Evolutionary conservation across 1,140 invertebrate genomes (phyloP).

Genomic region (Drosophila saltans): DNA sequence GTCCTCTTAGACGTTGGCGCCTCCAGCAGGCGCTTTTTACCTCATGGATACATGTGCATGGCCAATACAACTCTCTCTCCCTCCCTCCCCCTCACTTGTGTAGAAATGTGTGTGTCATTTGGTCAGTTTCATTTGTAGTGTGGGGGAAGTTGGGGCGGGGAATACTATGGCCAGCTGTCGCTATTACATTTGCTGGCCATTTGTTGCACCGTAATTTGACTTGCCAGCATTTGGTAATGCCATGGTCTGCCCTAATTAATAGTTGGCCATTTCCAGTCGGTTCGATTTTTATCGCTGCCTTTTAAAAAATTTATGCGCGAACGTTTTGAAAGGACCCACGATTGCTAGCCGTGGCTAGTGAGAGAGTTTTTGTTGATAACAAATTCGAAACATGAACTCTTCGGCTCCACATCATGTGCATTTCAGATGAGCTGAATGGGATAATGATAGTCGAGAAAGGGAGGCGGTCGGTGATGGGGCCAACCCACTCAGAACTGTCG

Average conservation of each 20-base stretch:
- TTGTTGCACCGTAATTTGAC: slow-evolving; percentile 70
- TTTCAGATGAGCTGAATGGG: slow-evolving; percentile 56
- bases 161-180: slow-evolving; percentile 34
- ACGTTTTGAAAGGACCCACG: slow-evolving; percentile 19
- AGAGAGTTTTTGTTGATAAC: slow-evolving; percentile 57
- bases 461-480: neutral
- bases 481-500: slow-evolving; percentile 21
- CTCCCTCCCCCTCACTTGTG: slow-evolving; percentile 9
- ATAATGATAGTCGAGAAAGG: neutral
- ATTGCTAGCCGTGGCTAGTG: slow-evolving; percentile 4
- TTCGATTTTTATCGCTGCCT: slow-evolving; percentile 67
- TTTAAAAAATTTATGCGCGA: slow-evolving; percentile 66
- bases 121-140: slow-evolving; percentile 35
- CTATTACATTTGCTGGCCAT: slow-evolving; percentile 65
- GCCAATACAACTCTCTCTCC: neutral
- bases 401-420: slow-evolving; percentile 61
- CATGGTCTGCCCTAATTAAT: slow-evolving; percentile 72
- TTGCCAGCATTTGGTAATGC: slow-evolving; percentile 30
- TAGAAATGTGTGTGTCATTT: slow-evolving; percentile 13
- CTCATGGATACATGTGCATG: neutral
- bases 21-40: slow-evolving; percentile 1
- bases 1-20: slow-evolving; percentile 15
- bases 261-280: slow-evolving; percentile 69
- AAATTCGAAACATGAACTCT: slow-evolving; percentile 68
- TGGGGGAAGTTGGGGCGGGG: slow-evolving; percentile 2